phyloP scores from a whole-genome alignment of 1,140 invertebrate genomes.

The Diprion similis region DNA sequence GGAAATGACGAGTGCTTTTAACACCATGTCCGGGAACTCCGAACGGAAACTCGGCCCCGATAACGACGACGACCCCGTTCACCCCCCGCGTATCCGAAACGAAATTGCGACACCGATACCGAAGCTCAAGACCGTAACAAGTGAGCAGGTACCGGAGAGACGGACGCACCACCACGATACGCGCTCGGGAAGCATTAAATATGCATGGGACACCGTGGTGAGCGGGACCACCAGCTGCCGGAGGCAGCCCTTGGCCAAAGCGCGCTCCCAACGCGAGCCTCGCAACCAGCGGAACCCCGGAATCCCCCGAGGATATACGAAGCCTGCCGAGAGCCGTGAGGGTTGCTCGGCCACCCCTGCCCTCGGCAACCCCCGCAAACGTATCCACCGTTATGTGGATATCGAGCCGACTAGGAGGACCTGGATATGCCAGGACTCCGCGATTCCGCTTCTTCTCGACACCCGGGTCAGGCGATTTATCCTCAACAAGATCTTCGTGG shows the following conservation, averaged over 20 bases:
- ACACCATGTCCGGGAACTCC: too few relatives aligned
- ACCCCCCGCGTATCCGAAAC: not conserved
- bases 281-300: not conserved
- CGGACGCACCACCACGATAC: not conserved
- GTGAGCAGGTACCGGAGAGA: not conserved
- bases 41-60: too few relatives aligned
- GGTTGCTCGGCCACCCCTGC: not conserved
- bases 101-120: not conserved
- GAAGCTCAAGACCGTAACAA: not conserved
- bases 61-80: too few relatives aligned
- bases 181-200: not conserved
- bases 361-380: not conserved
- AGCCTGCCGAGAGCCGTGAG: not conserved
- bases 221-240: slow-evolving; percentile 3
- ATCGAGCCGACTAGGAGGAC: not conserved
- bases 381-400: not conserved
- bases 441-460: not conserved
- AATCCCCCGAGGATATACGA: not conserved
- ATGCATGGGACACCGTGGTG: not conserved
- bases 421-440: not conserved
- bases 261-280: not conserved
- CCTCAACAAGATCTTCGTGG: not conserved
- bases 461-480: not conserved
- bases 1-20: too few relatives aligned
- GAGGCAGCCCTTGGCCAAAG: not conserved